Base-by-base conservation (phyloP, 2,888 invertebrate species). In the Himalopsyche anomala region DNA sequence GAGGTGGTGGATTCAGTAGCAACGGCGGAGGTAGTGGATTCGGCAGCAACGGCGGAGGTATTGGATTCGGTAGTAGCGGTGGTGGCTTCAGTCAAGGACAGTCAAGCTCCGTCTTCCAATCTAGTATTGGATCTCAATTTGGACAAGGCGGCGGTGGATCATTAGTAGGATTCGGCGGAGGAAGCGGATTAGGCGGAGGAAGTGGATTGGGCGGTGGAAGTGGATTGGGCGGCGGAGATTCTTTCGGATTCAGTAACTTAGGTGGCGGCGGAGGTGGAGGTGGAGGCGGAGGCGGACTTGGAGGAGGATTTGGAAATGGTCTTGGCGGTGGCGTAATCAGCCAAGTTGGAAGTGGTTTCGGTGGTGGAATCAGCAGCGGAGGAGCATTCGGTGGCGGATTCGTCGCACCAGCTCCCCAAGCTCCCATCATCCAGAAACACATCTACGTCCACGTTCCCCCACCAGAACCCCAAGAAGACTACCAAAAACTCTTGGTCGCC, bases 381-480 rank as follows among this genome's bases (percentile, higher is more conserved):
- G 80, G 80, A 80, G 42, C 89, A 90, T 28, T 90, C 91, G 15
- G 89, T 15, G 90, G 90, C 17, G 89, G 89, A 69, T 90, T 90
- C 80, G 89, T 89, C 45, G 89, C 51, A n/a, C 84, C 69, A 38
- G 88, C 89, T 89, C 90, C 90, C 85, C 92, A 92, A 87, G 91
- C 92, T 74, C 94, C 96, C 90, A 94, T 96, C 85, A 94, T 96
- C 90, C 96, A 96, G 91, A 96, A 96, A 90, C 96, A 96, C 94
- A 96, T 96, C 93, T 96, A 96, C 94, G 96, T 96, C 84, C 96
- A 96, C 91, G 96, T 96, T 80, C 96, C 96, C 84, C 96, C 96
- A 91, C 96, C 96, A 94, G 96, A 96, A 92, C 96, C 95, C 69
- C 95, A 95, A 92, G 94, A 94, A 91, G 94, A 94, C 90, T 95